Conservation (phyloP, 2,113 vertebrate genomes). For the Chionodraco myersi region DNA sequence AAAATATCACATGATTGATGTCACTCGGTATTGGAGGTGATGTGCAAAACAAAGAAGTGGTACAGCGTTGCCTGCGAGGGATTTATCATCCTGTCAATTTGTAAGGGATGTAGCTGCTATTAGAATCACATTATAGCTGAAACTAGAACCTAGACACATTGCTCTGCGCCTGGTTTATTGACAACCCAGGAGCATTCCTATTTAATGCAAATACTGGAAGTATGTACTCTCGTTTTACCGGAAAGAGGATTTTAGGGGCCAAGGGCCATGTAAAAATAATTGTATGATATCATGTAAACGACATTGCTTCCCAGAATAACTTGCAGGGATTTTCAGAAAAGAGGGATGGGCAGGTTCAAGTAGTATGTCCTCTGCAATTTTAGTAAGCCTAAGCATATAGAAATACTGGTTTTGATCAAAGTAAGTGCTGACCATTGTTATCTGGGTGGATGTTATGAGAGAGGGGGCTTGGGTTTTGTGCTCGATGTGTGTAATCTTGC, state of each 20-base stretch:
- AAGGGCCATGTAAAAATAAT: background rate
- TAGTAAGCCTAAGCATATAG: constrained; percentile 26
- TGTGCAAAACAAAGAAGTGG: constrained; percentile 19
- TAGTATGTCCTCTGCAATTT: constrained; percentile 11
- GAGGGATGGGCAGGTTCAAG: background rate
- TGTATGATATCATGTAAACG: constrained; percentile 19
- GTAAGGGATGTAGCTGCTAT: constrained; percentile 36
- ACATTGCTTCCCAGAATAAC: constrained; percentile 13
- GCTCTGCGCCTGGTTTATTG: constrained; percentile 1
- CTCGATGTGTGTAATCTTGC: constrained; percentile 2
- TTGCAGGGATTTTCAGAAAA: constrained; percentile 11
- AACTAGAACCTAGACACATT: constrained; percentile 12
- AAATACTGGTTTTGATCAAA: constrained; percentile 29
- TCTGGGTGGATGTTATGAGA: constrained; percentile 10
- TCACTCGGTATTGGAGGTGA: constrained; percentile 25
- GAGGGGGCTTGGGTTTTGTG: constrained; percentile 5
- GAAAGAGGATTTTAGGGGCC: constrained; percentile 6
- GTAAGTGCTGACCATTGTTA: constrained; percentile 9
- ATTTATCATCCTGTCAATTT: constrained; percentile 55
- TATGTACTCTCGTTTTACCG: constrained; percentile 25
- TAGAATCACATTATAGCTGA: constrained; percentile 30
- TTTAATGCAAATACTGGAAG: constrained; percentile 1
- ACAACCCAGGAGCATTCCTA: constrained; percentile 18
- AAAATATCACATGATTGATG: constrained; percentile 23
- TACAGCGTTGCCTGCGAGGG: constrained; percentile 13